A percentile compares a stretch with the other conserved stretches of the same genome.
Conservation (phyloP, 2,797 vertebrate genomes). For the Leptodactylus fallax region DNA sequence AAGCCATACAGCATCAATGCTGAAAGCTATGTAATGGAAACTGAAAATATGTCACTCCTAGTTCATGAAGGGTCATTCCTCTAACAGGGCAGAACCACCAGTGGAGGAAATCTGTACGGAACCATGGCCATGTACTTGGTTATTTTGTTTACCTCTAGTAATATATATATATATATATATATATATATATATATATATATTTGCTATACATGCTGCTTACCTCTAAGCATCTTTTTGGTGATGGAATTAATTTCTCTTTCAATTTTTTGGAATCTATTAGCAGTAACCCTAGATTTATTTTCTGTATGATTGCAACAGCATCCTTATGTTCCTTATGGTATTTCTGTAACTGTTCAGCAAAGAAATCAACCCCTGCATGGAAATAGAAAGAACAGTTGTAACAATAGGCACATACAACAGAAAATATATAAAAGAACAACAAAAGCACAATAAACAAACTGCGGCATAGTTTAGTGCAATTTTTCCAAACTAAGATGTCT, state of each 20-base stretch:
- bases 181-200: too few species aligned
- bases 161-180: too few species aligned
- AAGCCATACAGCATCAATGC: too few species aligned
- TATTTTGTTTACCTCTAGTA: neutral
- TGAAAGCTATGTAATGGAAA: neutral
- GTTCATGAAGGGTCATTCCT: neutral
- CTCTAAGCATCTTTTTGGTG: conserved; percentile 81
- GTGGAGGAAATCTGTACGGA: neutral
- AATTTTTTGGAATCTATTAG: conserved; percentile 82
- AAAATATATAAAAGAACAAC: neutral
- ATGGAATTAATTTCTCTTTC: conserved; percentile 81
- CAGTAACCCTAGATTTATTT: conserved; percentile 81
- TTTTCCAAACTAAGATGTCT: too few species aligned
- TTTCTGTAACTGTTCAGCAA: conserved; percentile 78
- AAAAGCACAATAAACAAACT: neutral
- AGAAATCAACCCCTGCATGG: conserved; percentile 80
- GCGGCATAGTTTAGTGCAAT: too few species aligned
- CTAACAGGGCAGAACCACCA: neutral
- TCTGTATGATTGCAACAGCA: conserved; percentile 75
- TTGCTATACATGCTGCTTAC: conserved; percentile 71
- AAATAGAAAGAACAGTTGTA: conserved; percentile 15
- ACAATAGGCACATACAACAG: neutral
- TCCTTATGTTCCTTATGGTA: conserved; percentile 81
- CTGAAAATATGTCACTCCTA: neutral
- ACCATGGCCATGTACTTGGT: neutral